Evolutionary conservation across 2,113 vertebrate species (phyloP).

Genomic region (Sialia sialis): DNA sequence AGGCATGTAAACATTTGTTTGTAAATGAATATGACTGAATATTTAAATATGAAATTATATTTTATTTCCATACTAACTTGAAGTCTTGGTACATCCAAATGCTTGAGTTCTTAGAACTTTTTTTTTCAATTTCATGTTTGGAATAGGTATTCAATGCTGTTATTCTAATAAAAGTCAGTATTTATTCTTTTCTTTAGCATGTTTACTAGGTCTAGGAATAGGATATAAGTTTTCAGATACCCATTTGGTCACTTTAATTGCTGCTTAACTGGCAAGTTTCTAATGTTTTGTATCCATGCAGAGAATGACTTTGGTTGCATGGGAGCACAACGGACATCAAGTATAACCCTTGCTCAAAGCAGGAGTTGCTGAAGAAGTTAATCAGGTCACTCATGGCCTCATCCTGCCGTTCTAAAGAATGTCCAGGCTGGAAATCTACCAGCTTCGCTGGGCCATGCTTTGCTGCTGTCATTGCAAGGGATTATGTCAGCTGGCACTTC

Average conservation of each 20-base stretch:
- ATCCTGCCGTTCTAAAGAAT: not conserved
- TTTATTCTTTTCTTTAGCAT: not conserved
- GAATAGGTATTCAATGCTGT: not conserved
- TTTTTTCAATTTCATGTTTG: not conserved
- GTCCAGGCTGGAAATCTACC: not conserved
- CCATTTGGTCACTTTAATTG: not conserved
- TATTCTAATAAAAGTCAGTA: not conserved
- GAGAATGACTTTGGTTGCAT: not conserved
- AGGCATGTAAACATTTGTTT: not conserved
- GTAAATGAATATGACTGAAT: not conserved
- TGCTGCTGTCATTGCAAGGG: accelerated
- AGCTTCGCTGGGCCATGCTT: not conserved
- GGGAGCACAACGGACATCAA: not conserved
- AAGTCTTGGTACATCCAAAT: not conserved
- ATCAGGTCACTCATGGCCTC: not conserved
- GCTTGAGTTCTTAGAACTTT: not conserved
- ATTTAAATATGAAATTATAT: not conserved
- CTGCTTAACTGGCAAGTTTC: not conserved
- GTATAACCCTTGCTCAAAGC: not conserved
- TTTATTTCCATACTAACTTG: not conserved
- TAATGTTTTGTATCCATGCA: not conserved
- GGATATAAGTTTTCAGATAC: not conserved
- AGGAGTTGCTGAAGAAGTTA: not conserved
- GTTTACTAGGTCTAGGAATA: not conserved
- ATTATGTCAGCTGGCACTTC: not conserved